Evolutionary conservation across 2,113 vertebrate species (phyloP), one percentile per base, ranked within the genome.

Genomic region (Xiphorhynchus elegans): DNA sequence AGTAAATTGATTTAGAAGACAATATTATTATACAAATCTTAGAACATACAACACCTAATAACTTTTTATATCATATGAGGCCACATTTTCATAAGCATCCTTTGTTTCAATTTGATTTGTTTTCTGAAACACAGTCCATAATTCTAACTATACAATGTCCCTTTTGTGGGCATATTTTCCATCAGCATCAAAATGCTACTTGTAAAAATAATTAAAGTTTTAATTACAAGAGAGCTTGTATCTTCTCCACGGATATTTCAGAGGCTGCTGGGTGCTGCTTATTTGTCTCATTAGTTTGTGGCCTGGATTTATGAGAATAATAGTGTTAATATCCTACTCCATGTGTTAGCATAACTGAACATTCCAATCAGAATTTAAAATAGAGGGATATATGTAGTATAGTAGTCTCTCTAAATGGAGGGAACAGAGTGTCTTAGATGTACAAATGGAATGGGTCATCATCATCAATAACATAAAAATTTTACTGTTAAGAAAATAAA

Each of bases 211-310:
- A n/a, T 62, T 15, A 53, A 72, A 84, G 0, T 8, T 37, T 76
- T 9, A 37, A 10, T 42, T 40, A 76, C 59, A 84, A 35, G 60
- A 95, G 52, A 81, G 8, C 23, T 79, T 84, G 17, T 16, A 76
- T 50, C 75, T 91, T 95, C 68, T 20, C 10, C 58, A 14, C 70
- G 66, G 87, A 84, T 92, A 95, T 97, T 94, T 94, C 74, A 91
- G 79, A 93, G 42, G 69, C 42, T 96, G 84, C 59, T 96, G 33
- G 29, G 5, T 55, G 29, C 16, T 91, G 39, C 59, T 93, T 29
- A 12, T 89, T 88, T 96, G 7, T 92, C 47, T 89, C 39, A 40
- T 59, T 46, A 73, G 14, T 28, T 28, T 76, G 3, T 73, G 40
- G 1, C 9, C 35, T 56, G 13, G 2, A 39, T 73, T 82, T 83